Evolutionary conservation across 2,113 vertebrate species (phyloP), one percentile per base, ranked within the genome.

Genomic region (Mirza zaza): DNA sequence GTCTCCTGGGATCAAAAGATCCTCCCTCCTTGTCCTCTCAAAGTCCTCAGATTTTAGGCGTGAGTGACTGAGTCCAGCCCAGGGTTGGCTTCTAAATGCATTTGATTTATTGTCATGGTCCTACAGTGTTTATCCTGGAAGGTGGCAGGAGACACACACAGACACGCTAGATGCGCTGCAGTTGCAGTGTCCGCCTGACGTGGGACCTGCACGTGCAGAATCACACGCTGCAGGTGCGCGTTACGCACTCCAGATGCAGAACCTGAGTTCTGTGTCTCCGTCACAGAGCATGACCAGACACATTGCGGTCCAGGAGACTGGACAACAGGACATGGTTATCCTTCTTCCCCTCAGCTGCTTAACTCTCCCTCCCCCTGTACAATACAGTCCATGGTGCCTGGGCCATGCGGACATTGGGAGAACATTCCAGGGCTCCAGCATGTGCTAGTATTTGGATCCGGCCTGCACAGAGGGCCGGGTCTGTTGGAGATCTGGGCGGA

Each of bases 161-260:
- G 45, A 45, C 45, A 0, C 0, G 45, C 45, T 86, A 45, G 7
- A 0, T n/a, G 32, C 6, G 55, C 18, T 7, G 4, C 15, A 39
- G 6, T 18, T 50, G 48, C 4, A 9, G 20, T 21, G 52, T 32
- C 8, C 39, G 3, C 23, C 65, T 52, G 48, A 5, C 12, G 48
- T 32, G n/a, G 25, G 11, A 10, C 12, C 5, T 4, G 10, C n/a
- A 27, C 2, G 39, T 50, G 13, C 65, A 70, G 21, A 52, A 18
- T 27, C 52, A 6, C 36, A 27, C 36, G 1, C 23, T 55, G 8
- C 23, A 1, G 34, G 34, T 52, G 14, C 48, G 6, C 0, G 0
- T 2, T 6, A 55, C 52, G n/a, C 15, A 50, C 3, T 12, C 2
- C 3, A 12, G 9, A 63, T 65, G 32, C 6, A 9, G 21, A 50